Evolutionary conservation across 2,888 invertebrate species (phyloP), one percentile per base, ranked within the genome.

Genomic region (Meteorus colon): DNA sequence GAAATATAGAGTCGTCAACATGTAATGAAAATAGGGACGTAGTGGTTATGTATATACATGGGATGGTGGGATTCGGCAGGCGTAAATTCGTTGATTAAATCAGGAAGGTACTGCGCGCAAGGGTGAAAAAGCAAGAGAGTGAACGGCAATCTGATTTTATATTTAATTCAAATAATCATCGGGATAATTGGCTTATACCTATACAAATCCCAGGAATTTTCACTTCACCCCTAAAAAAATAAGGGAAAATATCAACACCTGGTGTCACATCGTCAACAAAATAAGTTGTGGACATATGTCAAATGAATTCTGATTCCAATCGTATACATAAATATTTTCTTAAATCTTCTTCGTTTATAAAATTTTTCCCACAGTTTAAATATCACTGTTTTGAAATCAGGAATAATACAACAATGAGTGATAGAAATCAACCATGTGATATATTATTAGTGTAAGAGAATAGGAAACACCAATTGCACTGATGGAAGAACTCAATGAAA

Each of bases 61-160:
- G 27, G 12, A 51, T 29, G 37, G 69, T 41, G 75, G 51, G 65
- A 67, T 62, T 62, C 55, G 8, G 19, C 55, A 19, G 55, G 77
- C 74, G 77, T 78, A 77, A 82, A 82, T 81, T 79, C 79, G 79
- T 81, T 79, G 81, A 83, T 82, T 80, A 79, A 80, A 81, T 82
- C 79, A 78, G 71, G 68, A 68, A 45, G 41, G 63, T 55, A 55
- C 78, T 14, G 65, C 31, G 48, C 29, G 51, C 37, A 41, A 55
- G 67, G 74, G 37, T 14, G 66, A 48, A 59, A 19, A 41, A n/a
- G 69, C 51, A 63, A 59, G 68, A 71, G 66, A 41, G 48, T 65
- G 74, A 76, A 41, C 37, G 19, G 45, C 67, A 37, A 55, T 14
- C 48, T 27, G 62, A 69, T 62, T 82, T 80, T 80, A 82, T 82